A percentile compares a stretch with the other conserved stretches of the same genome.
These are phyloP conservation scores for Acromyrmex echinatior DNA, from an alignment of 1,140 invertebrate genomes.

Conservation along the genomic window DNA sequence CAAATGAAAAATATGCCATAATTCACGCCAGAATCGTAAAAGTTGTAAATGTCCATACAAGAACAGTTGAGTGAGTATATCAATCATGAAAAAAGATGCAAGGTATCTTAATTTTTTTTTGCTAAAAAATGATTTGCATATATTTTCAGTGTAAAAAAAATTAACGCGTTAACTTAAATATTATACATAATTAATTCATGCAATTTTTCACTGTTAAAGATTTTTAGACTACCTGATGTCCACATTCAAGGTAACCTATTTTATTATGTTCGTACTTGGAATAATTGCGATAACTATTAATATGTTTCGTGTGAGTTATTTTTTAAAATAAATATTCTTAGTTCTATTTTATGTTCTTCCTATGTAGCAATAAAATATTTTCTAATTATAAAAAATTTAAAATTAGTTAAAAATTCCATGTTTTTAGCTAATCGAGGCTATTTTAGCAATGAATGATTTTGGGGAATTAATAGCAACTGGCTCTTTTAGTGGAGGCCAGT, in stretches of 20 bases:
- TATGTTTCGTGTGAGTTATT: constrained; percentile 26
- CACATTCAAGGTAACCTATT: not conserved
- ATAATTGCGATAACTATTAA: constrained; percentile 21
- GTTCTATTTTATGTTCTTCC: not conserved
- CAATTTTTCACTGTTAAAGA: constrained; percentile 9
- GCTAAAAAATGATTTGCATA: not conserved
- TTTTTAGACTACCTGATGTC: constrained; percentile 17
- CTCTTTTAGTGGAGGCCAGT: not conserved
- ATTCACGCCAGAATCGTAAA: not conserved
- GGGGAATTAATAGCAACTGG: constrained; percentile 6
- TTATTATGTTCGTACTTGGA: not conserved
- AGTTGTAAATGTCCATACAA: not conserved
- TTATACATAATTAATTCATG: not conserved
- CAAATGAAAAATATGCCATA: not conserved
- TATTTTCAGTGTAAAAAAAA: not conserved
- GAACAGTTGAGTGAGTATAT: constrained; percentile 33
- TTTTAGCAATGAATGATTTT: constrained; percentile 13
- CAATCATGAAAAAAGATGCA: no score
- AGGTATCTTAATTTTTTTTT: not conserved
- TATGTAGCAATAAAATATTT: not conserved
- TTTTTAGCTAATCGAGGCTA: constrained; percentile 4
- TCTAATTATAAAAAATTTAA: not conserved
- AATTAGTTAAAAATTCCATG: not conserved
- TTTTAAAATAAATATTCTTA: not conserved
- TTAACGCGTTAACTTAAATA: not conserved